phyloP scores from a whole-genome alignment of 2,888 invertebrate genomes.

The Lasioglossum lativentre region DNA sequence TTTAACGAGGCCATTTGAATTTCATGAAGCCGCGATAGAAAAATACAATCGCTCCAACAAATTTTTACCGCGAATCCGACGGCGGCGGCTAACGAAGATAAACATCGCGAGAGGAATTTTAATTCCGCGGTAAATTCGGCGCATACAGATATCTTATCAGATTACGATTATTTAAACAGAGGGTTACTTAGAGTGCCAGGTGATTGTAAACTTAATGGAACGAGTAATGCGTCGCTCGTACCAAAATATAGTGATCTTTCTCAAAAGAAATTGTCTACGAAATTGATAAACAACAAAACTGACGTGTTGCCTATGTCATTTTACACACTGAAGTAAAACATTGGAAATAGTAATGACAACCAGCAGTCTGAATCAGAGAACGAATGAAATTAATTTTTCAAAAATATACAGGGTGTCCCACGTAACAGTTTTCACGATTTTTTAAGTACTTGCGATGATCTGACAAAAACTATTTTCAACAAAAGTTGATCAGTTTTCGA shows the following conservation, averaged over 20 bases:
- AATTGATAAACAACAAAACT: not conserved
- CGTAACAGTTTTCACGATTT: no score
- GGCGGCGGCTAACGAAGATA: constrained; percentile 2
- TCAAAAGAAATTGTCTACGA: not conserved
- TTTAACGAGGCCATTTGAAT: constrained; percentile 23
- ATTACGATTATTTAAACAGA: not conserved
- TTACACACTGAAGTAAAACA: not conserved
- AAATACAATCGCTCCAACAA: not conserved
- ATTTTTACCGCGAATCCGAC: not conserved
- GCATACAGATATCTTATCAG: not conserved
- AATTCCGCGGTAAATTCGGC: not conserved
- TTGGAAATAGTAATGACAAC: not conserved
- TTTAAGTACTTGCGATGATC: no score
- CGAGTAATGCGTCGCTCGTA: not conserved
- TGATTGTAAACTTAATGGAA: no score
- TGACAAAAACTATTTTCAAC: no score
- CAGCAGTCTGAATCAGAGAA: no score
- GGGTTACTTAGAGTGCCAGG: not conserved
- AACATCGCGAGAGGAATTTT: not conserved
- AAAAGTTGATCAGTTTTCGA: no score
- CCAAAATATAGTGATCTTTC: not conserved
- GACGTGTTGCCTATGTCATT: no score
- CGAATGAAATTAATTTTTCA: no score
- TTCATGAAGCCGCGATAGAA: constrained; percentile 5
- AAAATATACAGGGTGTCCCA: no score